These are phyloP conservation scores for Drosophila quadrilineata DNA, from an alignment of 1,140 invertebrate genomes.

Conservation along the genomic window DNA sequence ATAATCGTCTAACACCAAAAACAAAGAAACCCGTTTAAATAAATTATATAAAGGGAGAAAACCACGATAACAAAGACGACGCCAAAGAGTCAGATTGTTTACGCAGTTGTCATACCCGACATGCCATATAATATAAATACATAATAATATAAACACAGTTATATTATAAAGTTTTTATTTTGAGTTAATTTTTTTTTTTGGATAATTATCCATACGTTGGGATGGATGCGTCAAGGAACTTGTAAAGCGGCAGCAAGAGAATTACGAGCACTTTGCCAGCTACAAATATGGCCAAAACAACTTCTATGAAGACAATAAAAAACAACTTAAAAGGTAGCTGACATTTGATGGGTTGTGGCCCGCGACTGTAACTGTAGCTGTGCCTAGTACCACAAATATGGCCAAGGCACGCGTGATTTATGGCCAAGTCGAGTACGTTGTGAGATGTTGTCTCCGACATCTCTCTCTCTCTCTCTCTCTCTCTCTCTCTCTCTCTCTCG, in stretches of 20 bases:
- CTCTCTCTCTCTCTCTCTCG: neutral
- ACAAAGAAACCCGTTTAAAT: neutral
- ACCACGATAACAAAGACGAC: slow-evolving; percentile 7
- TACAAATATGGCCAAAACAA: slow-evolving; percentile 44
- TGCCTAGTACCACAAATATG: slow-evolving; percentile 42
- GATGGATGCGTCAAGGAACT: slow-evolving; percentile 25
- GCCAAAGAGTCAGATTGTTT: slow-evolving; percentile 1
- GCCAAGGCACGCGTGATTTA: slow-evolving; percentile 56
- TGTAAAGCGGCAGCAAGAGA: slow-evolving; percentile 8
- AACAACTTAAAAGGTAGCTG: slow-evolving; percentile 52
- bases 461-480: neutral
- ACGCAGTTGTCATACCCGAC: slow-evolving; percentile 23
- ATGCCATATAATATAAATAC: slow-evolving; percentile 11
- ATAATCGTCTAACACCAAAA: neutral
- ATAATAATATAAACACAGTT: slow-evolving; percentile 35
- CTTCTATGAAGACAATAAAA: slow-evolving; percentile 38
- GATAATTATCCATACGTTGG: slow-evolving; percentile 24
- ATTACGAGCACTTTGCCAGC: slow-evolving; percentile 34
- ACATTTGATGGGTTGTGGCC: slow-evolving; percentile 51
- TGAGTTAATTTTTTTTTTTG: slow-evolving; percentile 12
- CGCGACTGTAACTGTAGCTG: slow-evolving; percentile 24
- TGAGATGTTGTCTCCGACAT: slow-evolving; percentile 10
- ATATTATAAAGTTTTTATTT: slow-evolving; percentile 29
- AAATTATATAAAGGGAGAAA: slow-evolving; percentile 37
- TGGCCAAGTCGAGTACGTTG: slow-evolving; percentile 42